Evolutionary conservation across 2,113 vertebrate genomes (phyloP).

Genomic region (Rhipidura dahli): DNA sequence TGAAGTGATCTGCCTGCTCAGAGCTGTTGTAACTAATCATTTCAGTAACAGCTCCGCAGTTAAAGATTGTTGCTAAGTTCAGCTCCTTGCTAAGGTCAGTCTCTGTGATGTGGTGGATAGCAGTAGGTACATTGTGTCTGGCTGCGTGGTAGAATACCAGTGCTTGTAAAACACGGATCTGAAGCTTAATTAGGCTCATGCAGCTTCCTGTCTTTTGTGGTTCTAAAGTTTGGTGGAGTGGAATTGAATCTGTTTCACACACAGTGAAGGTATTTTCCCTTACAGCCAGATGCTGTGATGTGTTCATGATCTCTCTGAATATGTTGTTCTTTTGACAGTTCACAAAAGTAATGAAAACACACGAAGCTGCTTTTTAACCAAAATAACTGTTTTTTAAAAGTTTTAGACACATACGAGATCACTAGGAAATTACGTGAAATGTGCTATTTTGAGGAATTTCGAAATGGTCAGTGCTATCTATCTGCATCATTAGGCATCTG

Average conservation of each 20-base stretch:
- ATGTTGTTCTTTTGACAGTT: background rate
- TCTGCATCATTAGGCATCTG: background rate
- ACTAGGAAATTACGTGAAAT: background rate
- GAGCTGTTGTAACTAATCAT: constrained; percentile 27
- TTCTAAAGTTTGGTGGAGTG: background rate
- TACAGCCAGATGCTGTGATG: background rate
- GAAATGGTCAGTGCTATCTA: background rate
- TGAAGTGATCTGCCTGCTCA: constrained; percentile 14
- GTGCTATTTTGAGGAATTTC: background rate
- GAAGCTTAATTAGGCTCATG: background rate
- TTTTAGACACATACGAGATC: background rate
- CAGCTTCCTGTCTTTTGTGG: background rate
- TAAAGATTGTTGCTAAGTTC: background rate
- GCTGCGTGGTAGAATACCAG: background rate
- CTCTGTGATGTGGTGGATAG: background rate
- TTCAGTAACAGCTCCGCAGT: background rate
- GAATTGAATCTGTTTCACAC: background rate
- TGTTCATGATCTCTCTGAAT: background rate
- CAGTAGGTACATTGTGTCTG: background rate
- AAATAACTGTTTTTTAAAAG: background rate
- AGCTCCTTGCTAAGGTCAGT: background rate
- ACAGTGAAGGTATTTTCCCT: background rate
- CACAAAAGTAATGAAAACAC: background rate
- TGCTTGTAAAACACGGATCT: background rate
- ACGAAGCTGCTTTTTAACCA: background rate